phyloP scores from a whole-genome alignment of 2,113 vertebrate species.

The Oryctolagus cuniculus region mOryCun1.1 NC_091453.1:18124001-18124500 shows the following conservation, averaged over 20 bases:
- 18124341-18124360: neutral
- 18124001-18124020: neutral
- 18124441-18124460: too few species aligned
- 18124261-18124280: neutral
- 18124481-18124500: too few species aligned
- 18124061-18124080: neutral
- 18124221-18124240: neutral
- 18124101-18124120: neutral
- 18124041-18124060: neutral
- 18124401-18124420: too few species aligned
- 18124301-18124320: neutral
- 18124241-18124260: neutral
- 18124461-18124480: too few species aligned
- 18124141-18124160: neutral
- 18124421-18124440: too few species aligned
- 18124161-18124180: neutral
- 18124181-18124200: constrained; percentile 9
- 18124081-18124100: neutral
- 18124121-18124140: neutral
- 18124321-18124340: neutral
- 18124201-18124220: neutral
- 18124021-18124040: neutral
- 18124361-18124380: neutral
- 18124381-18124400: too few species aligned
- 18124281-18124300: neutral